A percentile compares a stretch with the other conserved stretches of the same genome.
Conservation (phyloP, 92 coral and sea anemone genomes). For the Montipora capitata region DNA sequence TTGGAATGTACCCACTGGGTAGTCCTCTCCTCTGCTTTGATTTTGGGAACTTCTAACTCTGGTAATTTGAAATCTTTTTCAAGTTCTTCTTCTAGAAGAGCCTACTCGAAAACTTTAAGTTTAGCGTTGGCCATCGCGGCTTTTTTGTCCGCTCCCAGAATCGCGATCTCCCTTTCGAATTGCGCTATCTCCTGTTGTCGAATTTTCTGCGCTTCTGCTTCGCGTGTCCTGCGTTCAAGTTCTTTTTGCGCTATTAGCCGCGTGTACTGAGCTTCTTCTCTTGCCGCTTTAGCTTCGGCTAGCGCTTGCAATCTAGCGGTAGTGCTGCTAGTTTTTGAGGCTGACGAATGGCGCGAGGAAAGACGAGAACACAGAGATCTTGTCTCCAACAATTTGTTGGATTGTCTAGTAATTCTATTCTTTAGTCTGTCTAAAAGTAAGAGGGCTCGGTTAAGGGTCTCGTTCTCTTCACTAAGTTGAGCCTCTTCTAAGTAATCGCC, state of each 20-base stretch:
- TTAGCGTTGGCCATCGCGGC: no score
- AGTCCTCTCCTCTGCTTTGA: no score
- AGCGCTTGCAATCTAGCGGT: slow-evolving; percentile 36
- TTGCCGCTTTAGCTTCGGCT: slow-evolving; percentile 66
- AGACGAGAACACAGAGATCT: slow-evolving; percentile 7
- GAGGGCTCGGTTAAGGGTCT: slow-evolving; percentile 4
- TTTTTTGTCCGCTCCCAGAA: no score
- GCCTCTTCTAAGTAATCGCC: slow-evolving; percentile 27
- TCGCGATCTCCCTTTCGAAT: no score
- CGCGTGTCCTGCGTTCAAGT: no score
- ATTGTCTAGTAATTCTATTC: slow-evolving; percentile 26
- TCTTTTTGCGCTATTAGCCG: no score
- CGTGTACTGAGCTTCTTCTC: slow-evolving; percentile 56
- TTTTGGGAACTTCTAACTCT: slow-evolving; percentile 13
- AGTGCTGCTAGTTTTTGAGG: slow-evolving; percentile 26
- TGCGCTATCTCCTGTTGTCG: no score
- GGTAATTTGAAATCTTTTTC: slow-evolving; percentile 18
- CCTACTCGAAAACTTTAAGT: no score
- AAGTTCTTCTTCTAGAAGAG: no score
- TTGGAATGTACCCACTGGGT: no score
- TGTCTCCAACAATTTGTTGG: slow-evolving; percentile 53
- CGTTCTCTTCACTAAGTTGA: background rate
- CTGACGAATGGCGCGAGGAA: slow-evolving; percentile 16
- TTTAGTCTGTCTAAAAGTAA: slow-evolving; percentile 26
- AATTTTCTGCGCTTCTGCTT: no score